phyloP scores from a whole-genome alignment of 2,113 vertebrate species.

The Pachyramphus minor region DNA sequence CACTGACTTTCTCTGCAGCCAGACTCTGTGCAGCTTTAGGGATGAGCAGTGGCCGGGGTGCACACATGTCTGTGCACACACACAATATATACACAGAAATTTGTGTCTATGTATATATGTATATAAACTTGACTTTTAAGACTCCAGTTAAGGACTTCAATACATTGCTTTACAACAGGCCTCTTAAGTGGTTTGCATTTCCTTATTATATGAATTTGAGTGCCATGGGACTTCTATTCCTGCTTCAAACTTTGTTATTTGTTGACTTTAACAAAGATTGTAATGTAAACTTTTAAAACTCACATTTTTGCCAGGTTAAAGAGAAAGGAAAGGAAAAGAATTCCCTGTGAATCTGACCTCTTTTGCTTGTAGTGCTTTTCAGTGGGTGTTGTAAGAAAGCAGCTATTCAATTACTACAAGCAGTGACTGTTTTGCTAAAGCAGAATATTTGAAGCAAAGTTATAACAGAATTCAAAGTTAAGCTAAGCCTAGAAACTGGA shows the following conservation, averaged over 20 bases:
- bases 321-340: background rate
- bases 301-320: background rate
- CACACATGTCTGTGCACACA: background rate
- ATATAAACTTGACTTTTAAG: background rate
- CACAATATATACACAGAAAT: background rate
- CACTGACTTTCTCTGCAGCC: background rate
- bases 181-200: slow-evolving; percentile 34
- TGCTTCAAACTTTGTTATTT: background rate
- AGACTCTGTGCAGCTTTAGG: background rate
- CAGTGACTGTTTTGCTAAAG: slow-evolving; percentile 30
- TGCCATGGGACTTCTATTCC: background rate
- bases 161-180: background rate
- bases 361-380: background rate
- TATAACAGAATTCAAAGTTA: slow-evolving; percentile 1
- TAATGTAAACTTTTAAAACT: slow-evolving; percentile 3
- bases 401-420: slow-evolving; percentile 38
- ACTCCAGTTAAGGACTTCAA: background rate
- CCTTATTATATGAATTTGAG: background rate
- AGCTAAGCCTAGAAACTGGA: slow-evolving; percentile 52
- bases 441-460: background rate
- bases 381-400: slow-evolving; percentile 51
- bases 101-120: background rate
- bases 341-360: background rate
- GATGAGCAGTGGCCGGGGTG: background rate
- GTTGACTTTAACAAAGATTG: slow-evolving; percentile 21